Evolutionary conservation across 2,888 invertebrate genomes (phyloP).

Genomic region (Nephrotoma guestfalica): DNA sequence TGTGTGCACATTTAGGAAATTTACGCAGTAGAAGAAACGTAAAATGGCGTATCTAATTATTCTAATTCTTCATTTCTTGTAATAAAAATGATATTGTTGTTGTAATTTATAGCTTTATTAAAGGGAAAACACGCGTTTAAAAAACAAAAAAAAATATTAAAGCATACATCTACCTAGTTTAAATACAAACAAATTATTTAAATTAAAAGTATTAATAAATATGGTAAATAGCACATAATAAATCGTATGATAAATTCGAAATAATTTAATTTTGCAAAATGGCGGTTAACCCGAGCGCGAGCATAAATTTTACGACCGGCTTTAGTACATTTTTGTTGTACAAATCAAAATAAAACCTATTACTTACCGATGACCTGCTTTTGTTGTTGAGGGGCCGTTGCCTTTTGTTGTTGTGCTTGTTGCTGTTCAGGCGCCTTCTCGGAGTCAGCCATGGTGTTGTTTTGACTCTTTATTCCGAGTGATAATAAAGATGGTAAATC

Average conservation of each 20-base stretch:
- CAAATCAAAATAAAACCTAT: not conserved
- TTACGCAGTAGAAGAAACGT: not conserved
- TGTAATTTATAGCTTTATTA: not conserved
- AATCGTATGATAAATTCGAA: not conserved
- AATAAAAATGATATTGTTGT: not conserved
- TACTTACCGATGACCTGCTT: constrained; percentile 80
- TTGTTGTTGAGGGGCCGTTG: constrained; percentile 27
- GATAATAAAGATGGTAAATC: constrained; percentile 52
- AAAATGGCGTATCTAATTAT: not conserved
- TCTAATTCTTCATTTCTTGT: not conserved
- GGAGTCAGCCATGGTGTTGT: constrained; percentile 91
- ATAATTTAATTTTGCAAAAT: not conserved
- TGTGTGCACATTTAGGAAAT: not conserved
- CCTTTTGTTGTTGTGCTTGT: constrained; percentile 16
- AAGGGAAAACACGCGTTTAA: not conserved
- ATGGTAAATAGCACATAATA: not conserved
- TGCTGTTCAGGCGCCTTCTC: constrained; percentile 64
- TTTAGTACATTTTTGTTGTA: not conserved
- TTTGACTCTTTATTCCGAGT: constrained; percentile 47
- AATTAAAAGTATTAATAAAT: too few species aligned
- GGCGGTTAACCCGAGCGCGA: not conserved
- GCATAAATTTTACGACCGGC: not conserved
- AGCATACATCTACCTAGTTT: too few species aligned
- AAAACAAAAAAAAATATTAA: not conserved
- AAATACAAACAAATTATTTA: too few species aligned